These are phyloP conservation scores for Ptychobarbus kaznakovi DNA, from an alignment of 2,797 vertebrate species.

Conservation along the genomic window DNA sequence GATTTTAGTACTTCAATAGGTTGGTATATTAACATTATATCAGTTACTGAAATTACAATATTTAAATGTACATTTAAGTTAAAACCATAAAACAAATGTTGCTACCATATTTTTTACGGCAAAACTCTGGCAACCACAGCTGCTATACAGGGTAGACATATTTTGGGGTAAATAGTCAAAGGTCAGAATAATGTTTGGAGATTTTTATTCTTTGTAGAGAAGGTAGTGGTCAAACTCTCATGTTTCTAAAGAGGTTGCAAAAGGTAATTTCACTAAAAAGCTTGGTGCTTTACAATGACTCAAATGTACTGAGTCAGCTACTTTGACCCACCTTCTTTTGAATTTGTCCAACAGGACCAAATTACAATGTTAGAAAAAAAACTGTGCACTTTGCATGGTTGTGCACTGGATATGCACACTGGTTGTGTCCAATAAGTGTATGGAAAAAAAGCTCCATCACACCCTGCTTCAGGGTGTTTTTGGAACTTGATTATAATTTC, in stretches of 20 bases:
- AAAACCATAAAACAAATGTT: not conserved
- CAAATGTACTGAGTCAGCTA: not conserved
- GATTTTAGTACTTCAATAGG: not conserved
- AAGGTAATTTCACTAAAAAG: not conserved
- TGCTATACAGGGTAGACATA: not conserved
- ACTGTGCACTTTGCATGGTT: too few species aligned
- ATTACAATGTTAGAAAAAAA: not conserved
- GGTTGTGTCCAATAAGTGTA: too few species aligned
- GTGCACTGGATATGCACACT: too few species aligned
- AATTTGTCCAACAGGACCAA: not conserved
- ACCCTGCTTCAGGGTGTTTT: constrained; percentile 34
- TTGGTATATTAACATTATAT: not conserved
- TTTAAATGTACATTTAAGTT: not conserved
- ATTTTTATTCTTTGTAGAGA: not conserved
- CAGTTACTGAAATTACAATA: not conserved
- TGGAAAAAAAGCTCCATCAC: constrained; percentile 3
- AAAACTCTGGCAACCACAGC: not conserved
- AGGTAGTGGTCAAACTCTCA: not conserved
- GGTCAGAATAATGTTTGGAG: not conserved
- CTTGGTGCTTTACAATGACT: not conserved
- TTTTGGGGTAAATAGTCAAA: not conserved
- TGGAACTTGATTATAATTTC: constrained; percentile 9
- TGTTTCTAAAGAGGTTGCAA: not conserved
- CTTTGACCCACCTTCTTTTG: not conserved
- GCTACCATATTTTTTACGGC: not conserved